Conservation (phyloP, 2,113 vertebrate species). For the Egretta garzetta region DNA sequence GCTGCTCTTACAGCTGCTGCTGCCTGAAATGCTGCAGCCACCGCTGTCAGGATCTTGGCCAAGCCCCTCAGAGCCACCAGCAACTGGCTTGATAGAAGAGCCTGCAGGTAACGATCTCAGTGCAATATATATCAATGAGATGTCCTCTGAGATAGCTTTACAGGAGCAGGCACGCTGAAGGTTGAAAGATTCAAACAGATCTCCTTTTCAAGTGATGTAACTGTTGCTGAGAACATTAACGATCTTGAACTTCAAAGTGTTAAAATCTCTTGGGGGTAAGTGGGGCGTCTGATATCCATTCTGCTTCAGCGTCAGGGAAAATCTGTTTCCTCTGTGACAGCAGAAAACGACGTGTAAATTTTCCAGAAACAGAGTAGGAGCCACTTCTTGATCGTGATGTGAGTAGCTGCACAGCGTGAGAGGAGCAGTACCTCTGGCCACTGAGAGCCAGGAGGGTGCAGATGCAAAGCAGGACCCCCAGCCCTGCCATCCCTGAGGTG, state of each 20-base stretch:
- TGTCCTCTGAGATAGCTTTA: background rate
- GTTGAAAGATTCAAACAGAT: background rate
- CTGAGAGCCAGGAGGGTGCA: background rate
- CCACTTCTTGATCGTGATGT: background rate
- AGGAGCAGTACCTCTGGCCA: background rate
- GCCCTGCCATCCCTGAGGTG: background rate
- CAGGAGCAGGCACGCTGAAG: background rate
- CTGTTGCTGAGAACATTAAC: background rate
- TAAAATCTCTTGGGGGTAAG: background rate
- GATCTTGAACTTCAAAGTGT: conserved; percentile 38
- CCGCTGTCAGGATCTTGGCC: background rate
- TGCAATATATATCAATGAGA: background rate
- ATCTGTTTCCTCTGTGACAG: background rate
- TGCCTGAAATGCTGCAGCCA: background rate
- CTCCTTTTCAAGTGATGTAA: background rate
- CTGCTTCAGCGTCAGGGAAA: background rate
- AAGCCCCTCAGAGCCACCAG: background rate
- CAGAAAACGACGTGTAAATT: background rate
- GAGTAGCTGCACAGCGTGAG: fast-evolving
- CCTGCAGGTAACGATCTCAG: background rate
- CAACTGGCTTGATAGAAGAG: background rate
- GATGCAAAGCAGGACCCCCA: background rate
- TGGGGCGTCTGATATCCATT: background rate
- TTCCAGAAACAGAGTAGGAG: background rate
- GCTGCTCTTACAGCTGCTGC: background rate